These are phyloP conservation scores for Sapayoa aenigma DNA, from an alignment of 2,113 vertebrate species.

Conservation along the genomic window DNA sequence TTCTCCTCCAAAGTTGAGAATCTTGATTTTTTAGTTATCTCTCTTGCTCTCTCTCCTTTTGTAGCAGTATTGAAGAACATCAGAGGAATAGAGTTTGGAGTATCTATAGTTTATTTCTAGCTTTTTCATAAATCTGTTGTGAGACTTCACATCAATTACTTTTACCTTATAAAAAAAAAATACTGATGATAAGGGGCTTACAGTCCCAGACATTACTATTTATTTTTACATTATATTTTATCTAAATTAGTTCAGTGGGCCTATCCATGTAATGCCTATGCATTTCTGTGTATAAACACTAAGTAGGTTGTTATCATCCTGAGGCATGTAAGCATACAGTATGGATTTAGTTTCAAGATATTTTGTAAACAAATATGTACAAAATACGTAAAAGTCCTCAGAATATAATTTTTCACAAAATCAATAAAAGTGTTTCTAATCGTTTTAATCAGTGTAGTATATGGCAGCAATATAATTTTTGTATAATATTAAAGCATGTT, in stretches of 20 bases:
- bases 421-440: background rate
- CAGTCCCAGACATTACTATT: background rate
- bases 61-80: background rate
- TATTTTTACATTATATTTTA: background rate
- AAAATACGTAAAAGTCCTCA: constrained; percentile 35
- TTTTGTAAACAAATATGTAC: constrained; percentile 62
- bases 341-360: constrained; percentile 67
- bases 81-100: background rate
- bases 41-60: background rate
- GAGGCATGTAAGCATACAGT: constrained; percentile 17
- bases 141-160: background rate
- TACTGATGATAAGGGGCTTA: background rate
- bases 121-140: background rate
- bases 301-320: constrained; percentile 24
- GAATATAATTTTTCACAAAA: constrained; percentile 12
- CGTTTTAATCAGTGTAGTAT: background rate
- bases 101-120: background rate
- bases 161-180: background rate
- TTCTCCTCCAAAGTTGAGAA: background rate
- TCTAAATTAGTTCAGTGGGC: background rate
- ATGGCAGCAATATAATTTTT: background rate
- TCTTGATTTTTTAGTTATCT: background rate
- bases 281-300: constrained; percentile 6
- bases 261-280: background rate
- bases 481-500: background rate